A percentile compares a stretch with the other conserved stretches of the same genome.
Evolutionary conservation across 2,113 vertebrate species (phyloP).

Genomic region (Ammospiza nelsoni): DNA sequence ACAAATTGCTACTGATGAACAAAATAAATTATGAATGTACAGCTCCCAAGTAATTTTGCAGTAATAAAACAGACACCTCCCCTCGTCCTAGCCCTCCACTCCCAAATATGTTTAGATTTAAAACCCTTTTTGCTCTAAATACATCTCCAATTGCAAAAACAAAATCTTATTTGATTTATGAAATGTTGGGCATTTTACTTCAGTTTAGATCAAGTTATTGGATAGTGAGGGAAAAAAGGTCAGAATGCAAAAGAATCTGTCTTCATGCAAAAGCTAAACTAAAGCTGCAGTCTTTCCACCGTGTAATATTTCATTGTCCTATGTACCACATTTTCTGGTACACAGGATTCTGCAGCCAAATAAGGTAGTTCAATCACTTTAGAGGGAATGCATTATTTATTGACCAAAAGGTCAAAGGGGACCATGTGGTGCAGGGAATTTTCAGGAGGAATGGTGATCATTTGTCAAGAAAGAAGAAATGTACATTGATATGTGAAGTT

Average conservation of each 20-base stretch:
- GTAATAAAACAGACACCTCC: neutral
- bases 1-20: neutral
- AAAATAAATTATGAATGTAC: neutral
- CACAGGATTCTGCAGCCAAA: constrained; percentile 42
- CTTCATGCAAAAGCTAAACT: neutral
- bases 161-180: neutral
- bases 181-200: neutral
- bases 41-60: neutral
- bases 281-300: neutral
- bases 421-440: constrained; percentile 49
- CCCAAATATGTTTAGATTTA: neutral
- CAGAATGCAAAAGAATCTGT: neutral
- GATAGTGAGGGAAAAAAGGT: neutral
- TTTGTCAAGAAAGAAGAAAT: constrained; percentile 60
- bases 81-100: neutral
- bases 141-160: neutral
- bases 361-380: constrained; percentile 34
- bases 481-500: constrained; percentile 55
- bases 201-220: neutral
- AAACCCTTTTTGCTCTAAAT: neutral
- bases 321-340: constrained; percentile 17
- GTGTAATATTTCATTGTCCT: constrained; percentile 56
- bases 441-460: constrained; percentile 40
- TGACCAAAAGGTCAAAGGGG: constrained; percentile 67
- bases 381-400: constrained; percentile 70